These are phyloP conservation scores for Spodoptera exigua DNA, from an alignment of 2,888 invertebrate genomes.

Conservation along the genomic window DNA sequence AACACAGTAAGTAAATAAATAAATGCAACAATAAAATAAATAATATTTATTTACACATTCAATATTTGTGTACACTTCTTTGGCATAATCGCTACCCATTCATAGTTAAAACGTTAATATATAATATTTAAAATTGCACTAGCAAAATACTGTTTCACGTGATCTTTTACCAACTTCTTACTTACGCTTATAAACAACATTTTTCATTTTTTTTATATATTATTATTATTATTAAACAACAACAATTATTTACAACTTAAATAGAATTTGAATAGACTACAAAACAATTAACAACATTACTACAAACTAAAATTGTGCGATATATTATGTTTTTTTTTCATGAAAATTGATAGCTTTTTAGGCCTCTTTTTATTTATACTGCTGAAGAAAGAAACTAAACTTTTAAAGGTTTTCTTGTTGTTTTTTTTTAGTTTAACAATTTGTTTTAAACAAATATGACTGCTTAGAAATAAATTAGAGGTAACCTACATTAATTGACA, in stretches of 20 bases:
- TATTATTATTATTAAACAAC: slow-evolving; percentile 61
- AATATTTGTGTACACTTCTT: slow-evolving; percentile 84
- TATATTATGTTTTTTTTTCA: slow-evolving; percentile 24
- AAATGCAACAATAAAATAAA: slow-evolving; percentile 40
- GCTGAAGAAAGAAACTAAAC: too few relatives aligned
- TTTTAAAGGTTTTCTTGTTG: not conserved
- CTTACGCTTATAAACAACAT: slow-evolving; percentile 65
- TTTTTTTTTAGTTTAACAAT: slow-evolving; percentile 10
- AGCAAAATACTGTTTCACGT: slow-evolving; percentile 79
- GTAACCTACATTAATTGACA: slow-evolving; percentile 33
- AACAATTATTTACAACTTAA: slow-evolving; percentile 73
- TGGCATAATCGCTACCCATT: slow-evolving; percentile 85
- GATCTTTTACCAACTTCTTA: slow-evolving; percentile 57
- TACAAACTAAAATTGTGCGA: slow-evolving; percentile 61
- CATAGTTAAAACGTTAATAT: slow-evolving; percentile 63
- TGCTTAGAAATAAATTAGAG: slow-evolving; percentile 6
- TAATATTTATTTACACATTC: slow-evolving; percentile 80
- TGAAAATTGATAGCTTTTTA: slow-evolving; percentile 2
- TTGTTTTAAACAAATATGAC: slow-evolving; percentile 36
- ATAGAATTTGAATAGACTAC: slow-evolving; percentile 66
- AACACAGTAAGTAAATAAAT: not conserved
- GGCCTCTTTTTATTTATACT: not conserved
- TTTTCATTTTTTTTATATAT: too few relatives aligned
- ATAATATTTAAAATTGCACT: slow-evolving; percentile 80
- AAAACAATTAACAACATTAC: slow-evolving; percentile 65